Evolutionary conservation across 2,888 invertebrate genomes (phyloP), one percentile per base, ranked within the genome.

Genomic region (Cataglyphis cursor): DNA sequence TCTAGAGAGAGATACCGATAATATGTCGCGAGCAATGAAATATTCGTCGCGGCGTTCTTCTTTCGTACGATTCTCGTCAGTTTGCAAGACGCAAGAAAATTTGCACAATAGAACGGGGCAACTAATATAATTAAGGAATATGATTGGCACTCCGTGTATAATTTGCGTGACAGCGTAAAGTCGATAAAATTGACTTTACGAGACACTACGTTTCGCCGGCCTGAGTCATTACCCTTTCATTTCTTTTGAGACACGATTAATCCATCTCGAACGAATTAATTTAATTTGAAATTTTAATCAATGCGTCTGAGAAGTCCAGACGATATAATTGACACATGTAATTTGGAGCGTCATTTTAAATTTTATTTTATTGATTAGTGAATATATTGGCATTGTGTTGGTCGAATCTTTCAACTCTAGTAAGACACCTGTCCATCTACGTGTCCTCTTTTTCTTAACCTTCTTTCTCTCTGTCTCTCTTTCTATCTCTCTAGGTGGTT

Each of bases 401-500:
- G 10, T n/a, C 54, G 18, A 82, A 44, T 35, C 12, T 44, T 74
- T 59, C 31, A 21, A 54, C 4, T 82, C 65, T 74, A 85, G 82
- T 35, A 73, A 81, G 57, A 64, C 41, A 28, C n/a, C 57, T 44
- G 64, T 70, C 54, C 28, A 24, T 9, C 54, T 54, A 41, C 44
- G 28, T n/a, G 31, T 57, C 59, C 12, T 44, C 57, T 73, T 35
- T 59, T 41, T 24, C 12, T 44, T 9, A 9, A 15, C 0, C 12
- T 12, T 0, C n/a, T 28, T 1, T 21, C 3, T 15, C 21, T 57
- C 3, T 24, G 8, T 61, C 10, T 54, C n/a, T 80, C 80, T 72
- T n/a, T 70, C 41, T 83, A 44, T 86, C 90, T 81, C 88, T 80
- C 82, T 85, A 86, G 87, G 84, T 85, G 89, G 86, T 89, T 90